Base-by-base conservation (phyloP, 2,797 vertebrate genomes). In the Phoebastria nigripes region DNA sequence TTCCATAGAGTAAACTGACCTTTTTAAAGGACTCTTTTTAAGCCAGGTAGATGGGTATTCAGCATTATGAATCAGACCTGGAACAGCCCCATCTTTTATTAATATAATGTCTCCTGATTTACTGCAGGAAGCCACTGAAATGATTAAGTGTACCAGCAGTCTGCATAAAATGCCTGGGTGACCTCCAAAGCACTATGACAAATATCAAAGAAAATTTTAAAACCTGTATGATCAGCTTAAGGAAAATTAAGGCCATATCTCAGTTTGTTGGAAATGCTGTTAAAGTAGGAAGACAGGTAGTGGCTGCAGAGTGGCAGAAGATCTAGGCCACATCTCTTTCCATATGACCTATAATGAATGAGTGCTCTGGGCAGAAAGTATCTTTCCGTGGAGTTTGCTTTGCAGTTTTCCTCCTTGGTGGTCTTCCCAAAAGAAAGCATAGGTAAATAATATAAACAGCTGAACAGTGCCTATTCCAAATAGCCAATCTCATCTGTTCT, bases 11-110 rank as follows among this genome's bases (percentile, higher is more conserved):
- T 90, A 96, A 94, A 93, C 82, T 76, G 94, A 95, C 84, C 93
- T 95, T 96, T 96, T 61, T 39, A 93, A 87, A 94, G 56, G 61
- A 81, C 71, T 94, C 14, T 66, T 92, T 96, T 82, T 29, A 91
- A 96, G 65, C 87, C 76, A 83, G 79, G 61, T 95, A 82, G 62
- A 61, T 55, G 31, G 59, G 39, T 29, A 69, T 91, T 92, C 69
- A 81, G 90, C 56, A 52, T 77, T 90, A 61, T 65, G 93, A 95
- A 92, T 96, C 79, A 89, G 92, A 81, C 42, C 39, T 94, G 82
- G 90, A 95, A 88, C 80, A 94, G 76, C 76, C 84, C 84, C 79
- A 94, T 96, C 87, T 89, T 97, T 96, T 97, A 93, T 96, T 97
- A 94, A 88, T 97, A 58, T 86, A 92, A 90, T 92, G 65, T 86